Percentiles rank a stretch among this genome's conserved stretches.
phyloP scores from a whole-genome alignment of 2,888 invertebrate genomes.

The Tetrapedia diversipes region DNA sequence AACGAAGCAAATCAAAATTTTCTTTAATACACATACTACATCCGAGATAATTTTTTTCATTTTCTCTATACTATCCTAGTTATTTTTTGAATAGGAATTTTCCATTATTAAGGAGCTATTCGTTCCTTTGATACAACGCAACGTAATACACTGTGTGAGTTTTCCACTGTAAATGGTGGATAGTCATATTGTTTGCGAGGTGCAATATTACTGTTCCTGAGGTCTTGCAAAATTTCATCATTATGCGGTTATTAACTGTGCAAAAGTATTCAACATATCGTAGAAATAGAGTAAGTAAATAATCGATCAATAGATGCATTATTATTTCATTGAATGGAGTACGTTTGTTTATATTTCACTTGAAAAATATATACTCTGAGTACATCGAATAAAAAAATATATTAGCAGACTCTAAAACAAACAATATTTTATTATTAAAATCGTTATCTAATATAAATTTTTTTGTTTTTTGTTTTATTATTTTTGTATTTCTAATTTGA shows the following conservation, averaged over 20 bases:
- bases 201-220: conserved; percentile 15
- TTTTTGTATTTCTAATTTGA: background rate
- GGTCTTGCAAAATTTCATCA: conserved; percentile 37
- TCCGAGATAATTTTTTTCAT: background rate
- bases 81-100: conserved; percentile 3
- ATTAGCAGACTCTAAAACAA: background rate
- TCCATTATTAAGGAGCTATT: background rate
- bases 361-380: background rate
- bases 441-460: background rate
- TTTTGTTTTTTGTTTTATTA: background rate
- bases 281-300: conserved; percentile 66
- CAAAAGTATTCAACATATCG: conserved; percentile 59
- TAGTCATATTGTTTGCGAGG: conserved; percentile 11
- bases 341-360: conserved; percentile 19
- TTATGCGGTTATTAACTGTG: conserved; percentile 62
- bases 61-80: conserved; percentile 18
- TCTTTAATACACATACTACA: background rate
- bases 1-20: background rate
- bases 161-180: conserved; percentile 17
- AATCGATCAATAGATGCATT: background rate
- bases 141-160: background rate
- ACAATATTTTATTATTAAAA: background rate
- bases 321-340: background rate
- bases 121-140: background rate
- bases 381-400: background rate